phyloP scores from a whole-genome alignment of 1,140 invertebrate genomes.

The Eufriesea mexicana region DNA sequence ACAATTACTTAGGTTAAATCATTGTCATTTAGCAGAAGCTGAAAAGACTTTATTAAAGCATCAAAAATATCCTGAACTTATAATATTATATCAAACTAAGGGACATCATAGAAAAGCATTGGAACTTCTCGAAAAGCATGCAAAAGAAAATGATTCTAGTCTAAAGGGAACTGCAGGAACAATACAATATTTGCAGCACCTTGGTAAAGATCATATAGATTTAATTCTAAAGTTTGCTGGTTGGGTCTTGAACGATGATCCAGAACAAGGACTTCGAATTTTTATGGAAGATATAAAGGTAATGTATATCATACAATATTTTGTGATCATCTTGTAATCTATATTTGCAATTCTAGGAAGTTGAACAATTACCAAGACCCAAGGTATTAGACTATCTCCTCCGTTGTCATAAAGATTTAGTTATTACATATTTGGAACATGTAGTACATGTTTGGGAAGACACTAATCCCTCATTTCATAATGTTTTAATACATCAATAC shows the following conservation, averaged over 20 bases:
- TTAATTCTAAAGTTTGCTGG: conserved; percentile 97
- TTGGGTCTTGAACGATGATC: conserved; percentile 93
- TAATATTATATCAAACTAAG: conserved; percentile 97
- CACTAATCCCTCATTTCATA: conserved; percentile 93
- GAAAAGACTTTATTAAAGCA: conserved; percentile 93
- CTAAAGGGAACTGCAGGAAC: conserved; percentile 92
- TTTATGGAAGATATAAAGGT: conserved; percentile 93
- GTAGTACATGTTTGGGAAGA: conserved; percentile 95
- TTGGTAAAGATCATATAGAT: conserved; percentile 93
- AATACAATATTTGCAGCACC: conserved; percentile 95
- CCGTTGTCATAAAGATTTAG: conserved; percentile 89
- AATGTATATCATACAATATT: conserved; percentile 13
- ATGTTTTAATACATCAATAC: conserved; percentile 94
- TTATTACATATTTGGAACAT: conserved; percentile 97
- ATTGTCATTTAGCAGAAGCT: conserved; percentile 96
- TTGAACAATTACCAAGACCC: conserved; percentile 93
- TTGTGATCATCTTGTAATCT: neutral
- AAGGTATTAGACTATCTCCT: conserved; percentile 95
- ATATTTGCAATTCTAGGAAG: conserved; percentile 84
- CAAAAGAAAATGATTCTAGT: conserved; percentile 89
- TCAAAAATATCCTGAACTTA: conserved; percentile 95
- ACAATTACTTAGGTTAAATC: conserved; percentile 94
- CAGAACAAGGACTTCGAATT: conserved; percentile 95
- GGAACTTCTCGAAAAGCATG: conserved; percentile 92
- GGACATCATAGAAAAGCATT: conserved; percentile 95